phyloP scores from a whole-genome alignment of 2,888 invertebrate genomes.

The Caenorhabditis japonica region DNA sequence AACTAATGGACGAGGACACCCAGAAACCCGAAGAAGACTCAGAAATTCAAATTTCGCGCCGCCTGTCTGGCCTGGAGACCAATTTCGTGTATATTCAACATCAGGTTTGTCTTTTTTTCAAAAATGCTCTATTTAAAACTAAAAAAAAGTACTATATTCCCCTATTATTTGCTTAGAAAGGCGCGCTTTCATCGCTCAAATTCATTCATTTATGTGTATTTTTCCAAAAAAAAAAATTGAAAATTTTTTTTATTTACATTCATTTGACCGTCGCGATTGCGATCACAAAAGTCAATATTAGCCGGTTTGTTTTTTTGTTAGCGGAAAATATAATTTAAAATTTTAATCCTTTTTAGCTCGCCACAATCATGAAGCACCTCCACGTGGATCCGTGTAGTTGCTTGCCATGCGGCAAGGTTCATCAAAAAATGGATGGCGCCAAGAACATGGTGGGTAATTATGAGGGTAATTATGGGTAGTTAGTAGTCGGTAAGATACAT shows the following conservation, averaged over 20 bases:
- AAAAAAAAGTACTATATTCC: too few relatives aligned
- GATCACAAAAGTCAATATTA: background rate
- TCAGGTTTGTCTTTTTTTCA: slow-evolving; percentile 19
- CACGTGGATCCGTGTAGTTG: slow-evolving; percentile 50
- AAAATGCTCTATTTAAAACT: background rate
- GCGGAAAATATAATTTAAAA: background rate
- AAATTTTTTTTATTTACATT: background rate
- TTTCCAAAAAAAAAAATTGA: background rate
- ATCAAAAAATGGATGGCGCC: slow-evolving; percentile 8
- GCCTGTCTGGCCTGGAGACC: slow-evolving; percentile 11
- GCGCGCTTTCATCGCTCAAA: too few relatives aligned
- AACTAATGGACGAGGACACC: slow-evolving; percentile 41
- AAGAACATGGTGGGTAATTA: slow-evolving; percentile 1
- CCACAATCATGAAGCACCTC: slow-evolving; percentile 53
- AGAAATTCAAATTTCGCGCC: background rate
- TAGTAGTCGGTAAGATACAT: background rate
- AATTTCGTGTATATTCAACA: slow-evolving; percentile 44
- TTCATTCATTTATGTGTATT: too few relatives aligned
- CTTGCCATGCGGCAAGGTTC: slow-evolving; percentile 28
- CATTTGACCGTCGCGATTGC: background rate
- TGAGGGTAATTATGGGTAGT: too few relatives aligned
- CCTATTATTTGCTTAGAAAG: too few relatives aligned
- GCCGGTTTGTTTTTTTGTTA: background rate
- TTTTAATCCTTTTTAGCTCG: slow-evolving; percentile 45
- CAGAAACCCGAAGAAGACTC: slow-evolving; percentile 11